Conservation (phyloP, 2,797 vertebrate species). For the Ctenopoma kingsleyae region DNA sequence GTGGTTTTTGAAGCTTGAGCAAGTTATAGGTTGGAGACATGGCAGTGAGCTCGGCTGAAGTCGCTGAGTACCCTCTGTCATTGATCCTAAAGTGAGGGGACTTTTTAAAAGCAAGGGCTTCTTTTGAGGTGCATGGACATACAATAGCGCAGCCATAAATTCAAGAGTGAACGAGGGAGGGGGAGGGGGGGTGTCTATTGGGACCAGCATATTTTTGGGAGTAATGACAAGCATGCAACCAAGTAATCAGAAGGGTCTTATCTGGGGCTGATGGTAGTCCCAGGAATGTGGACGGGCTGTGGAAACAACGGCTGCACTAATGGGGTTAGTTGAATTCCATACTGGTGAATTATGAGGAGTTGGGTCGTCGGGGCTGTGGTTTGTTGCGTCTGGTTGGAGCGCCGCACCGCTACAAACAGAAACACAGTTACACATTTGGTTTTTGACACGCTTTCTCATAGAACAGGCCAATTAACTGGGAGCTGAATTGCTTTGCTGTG, state of each 20-base stretch:
- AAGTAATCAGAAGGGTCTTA: conserved; percentile 84
- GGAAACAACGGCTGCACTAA: conserved; percentile 80
- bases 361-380: conserved; percentile 84
- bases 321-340: conserved; percentile 83
- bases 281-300: conserved; percentile 79
- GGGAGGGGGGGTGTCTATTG: conserved; percentile 55
- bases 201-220: conserved; percentile 77
- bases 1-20: conserved; percentile 11
- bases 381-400: conserved; percentile 93
- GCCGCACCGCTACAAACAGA: conserved; percentile 73
- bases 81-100: conserved; percentile 25
- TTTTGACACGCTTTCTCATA: conserved; percentile 84
- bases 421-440: conserved; percentile 85
- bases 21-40: conserved; percentile 9
- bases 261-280: conserved; percentile 75
- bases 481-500: conserved; percentile 84
- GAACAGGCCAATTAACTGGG: conserved; percentile 84
- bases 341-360: conserved; percentile 86
- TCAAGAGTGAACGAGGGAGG: conserved; percentile 6
- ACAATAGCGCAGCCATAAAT: conserved; percentile 57
- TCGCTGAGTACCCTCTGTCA: conserved; percentile 27
- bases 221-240: conserved; percentile 75
- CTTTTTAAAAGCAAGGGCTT: conserved; percentile 17
- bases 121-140: conserved; percentile 34
- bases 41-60: not conserved